Conservation (phyloP, 1,140 invertebrate species). For the Trachymyrmex septentrionalis region DNA sequence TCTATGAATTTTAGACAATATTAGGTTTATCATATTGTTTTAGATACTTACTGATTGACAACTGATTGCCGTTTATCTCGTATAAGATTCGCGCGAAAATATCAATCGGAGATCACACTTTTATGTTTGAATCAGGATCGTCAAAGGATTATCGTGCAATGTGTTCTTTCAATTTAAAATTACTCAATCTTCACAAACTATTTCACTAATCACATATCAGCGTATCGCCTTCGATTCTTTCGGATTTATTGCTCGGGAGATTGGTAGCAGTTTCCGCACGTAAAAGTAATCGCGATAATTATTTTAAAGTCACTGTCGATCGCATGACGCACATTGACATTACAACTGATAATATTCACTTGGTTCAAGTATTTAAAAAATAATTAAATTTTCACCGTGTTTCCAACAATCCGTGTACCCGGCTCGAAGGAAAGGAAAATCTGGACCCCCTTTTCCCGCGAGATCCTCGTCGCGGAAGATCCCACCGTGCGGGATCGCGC, state of each 20-base stretch:
- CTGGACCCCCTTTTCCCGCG: neutral
- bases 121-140: neutral
- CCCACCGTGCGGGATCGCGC: constrained; percentile 55
- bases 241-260: neutral
- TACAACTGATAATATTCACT: constrained; percentile 1
- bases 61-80: neutral
- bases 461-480: constrained; percentile 39
- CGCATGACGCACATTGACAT: neutral
- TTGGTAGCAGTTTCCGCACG: neutral
- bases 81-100: constrained; percentile 5
- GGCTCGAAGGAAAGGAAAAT: neutral
- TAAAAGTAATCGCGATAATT: neutral
- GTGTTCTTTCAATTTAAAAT: neutral
- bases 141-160: neutral
- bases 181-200: constrained; percentile 11
- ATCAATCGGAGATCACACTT: constrained; percentile 16
- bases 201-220: constrained; percentile 34
- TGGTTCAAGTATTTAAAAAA: neutral
- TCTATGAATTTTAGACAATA: neutral
- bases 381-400: neutral
- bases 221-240: neutral
- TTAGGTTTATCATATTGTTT: constrained; percentile 1
- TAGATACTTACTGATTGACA: neutral
- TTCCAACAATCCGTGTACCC: constrained; percentile 1
- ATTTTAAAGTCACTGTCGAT: constrained; percentile 1